A percentile compares a stretch with the other conserved stretches of the same genome.
phyloP scores from a whole-genome alignment of 2,888 invertebrate genomes.

The Dynastes grantii region DNA sequence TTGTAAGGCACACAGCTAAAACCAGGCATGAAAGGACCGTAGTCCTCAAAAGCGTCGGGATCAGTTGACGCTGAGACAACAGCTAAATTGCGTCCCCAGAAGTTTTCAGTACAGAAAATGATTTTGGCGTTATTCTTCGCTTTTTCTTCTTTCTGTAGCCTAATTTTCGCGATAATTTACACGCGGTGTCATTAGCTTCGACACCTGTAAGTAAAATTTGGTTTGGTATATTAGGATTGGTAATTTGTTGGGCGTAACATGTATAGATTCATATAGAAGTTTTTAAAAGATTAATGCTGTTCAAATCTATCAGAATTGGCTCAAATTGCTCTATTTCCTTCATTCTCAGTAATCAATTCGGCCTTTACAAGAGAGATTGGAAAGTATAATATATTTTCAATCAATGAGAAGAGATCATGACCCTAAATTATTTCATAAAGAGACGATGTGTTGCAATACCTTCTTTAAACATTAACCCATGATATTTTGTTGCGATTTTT shows the following conservation, averaged over 20 bases:
- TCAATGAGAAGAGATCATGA: too few species aligned
- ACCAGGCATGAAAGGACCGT: constrained; percentile 87
- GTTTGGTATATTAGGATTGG: too few species aligned
- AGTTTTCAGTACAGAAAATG: constrained; percentile 84
- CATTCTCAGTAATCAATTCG: too few species aligned
- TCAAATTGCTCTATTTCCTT: too few species aligned
- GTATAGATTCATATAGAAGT: too few species aligned
- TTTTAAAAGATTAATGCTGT: too few species aligned
- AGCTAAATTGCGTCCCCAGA: constrained; percentile 88
- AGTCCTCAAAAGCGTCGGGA: constrained; percentile 79
- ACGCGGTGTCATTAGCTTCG: constrained; percentile 86
- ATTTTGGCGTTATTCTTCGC: constrained; percentile 80
- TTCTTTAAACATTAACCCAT: background rate
- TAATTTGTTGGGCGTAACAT: too few species aligned
- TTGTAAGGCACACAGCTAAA: constrained; percentile 84
- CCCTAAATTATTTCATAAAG: too few species aligned
- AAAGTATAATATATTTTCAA: too few species aligned
- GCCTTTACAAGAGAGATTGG: too few species aligned
- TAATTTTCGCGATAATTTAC: constrained; percentile 87
- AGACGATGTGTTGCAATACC: background rate
- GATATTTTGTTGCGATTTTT: too few species aligned
- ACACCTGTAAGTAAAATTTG: constrained; percentile 73
- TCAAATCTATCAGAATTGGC: too few species aligned
- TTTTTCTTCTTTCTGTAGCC: constrained; percentile 82
- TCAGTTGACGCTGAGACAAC: constrained; percentile 87